phyloP scores from a whole-genome alignment of 1,140 invertebrate species.

The Euura lappo region DNA sequence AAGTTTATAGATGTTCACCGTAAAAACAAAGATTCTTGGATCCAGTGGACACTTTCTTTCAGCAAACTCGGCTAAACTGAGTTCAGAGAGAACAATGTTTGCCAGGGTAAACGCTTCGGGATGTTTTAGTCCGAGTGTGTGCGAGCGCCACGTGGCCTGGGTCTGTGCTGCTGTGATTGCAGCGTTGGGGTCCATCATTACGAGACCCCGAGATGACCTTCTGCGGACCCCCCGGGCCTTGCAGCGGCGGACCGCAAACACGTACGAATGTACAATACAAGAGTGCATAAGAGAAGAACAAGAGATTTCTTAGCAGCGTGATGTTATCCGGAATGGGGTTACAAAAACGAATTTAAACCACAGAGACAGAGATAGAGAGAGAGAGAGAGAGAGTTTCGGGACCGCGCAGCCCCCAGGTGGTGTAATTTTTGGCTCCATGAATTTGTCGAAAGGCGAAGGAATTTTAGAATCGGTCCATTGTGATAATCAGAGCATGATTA shows the following conservation, averaged over 20 bases:
- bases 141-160: slow-evolving; percentile 52
- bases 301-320: too few species aligned
- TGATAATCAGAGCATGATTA: slow-evolving; percentile 4
- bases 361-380: too few species aligned
- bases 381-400: too few species aligned
- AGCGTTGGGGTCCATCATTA: slow-evolving; percentile 55
- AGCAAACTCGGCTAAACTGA: background rate
- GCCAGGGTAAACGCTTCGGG: background rate
- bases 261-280: background rate
- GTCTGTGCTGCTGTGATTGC: slow-evolving; percentile 53
- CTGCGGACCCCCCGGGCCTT: slow-evolving; percentile 48
- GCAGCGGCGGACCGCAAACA: background rate
- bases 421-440: background rate
- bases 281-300: too few species aligned
- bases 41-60: too few species aligned
- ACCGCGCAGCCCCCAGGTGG: background rate
- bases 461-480: background rate
- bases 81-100: background rate
- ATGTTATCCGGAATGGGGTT: too few species aligned
- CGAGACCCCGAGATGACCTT: slow-evolving; percentile 50
- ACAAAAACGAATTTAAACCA: too few species aligned
- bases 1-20: too few species aligned
- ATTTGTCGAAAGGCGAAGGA: background rate
- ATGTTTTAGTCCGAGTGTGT: slow-evolving; percentile 26
- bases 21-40: too few species aligned